Evolutionary conservation across 2,888 invertebrate species (phyloP), one percentile per base, ranked within the genome.

Genomic region (Agrypnus murinus): DNA sequence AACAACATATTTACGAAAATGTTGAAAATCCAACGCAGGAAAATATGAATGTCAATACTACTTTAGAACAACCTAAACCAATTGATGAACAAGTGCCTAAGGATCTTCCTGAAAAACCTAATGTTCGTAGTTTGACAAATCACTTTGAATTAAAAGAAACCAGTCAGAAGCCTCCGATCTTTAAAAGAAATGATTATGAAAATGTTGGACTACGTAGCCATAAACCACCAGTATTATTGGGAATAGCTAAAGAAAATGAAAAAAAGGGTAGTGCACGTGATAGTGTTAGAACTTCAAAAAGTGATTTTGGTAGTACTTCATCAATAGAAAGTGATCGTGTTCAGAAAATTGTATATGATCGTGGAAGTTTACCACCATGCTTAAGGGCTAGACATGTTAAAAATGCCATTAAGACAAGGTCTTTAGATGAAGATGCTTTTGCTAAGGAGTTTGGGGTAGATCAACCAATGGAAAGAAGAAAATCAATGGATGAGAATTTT

Each of bases 401-500:
- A 79, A 89, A 90, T 73, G 89, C 90, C 0, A 85, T 87, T 62
- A 92, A 90, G 79, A 91, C 92, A 0, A 86, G 92, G 25, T 93
- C 93, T 0, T 82, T 93, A 64, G 93, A 93, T 82, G 93, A 93
- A 78, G 92, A 91, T 74, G 92, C 92, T 9, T 93, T 93, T 77
- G 86, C 90, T 1, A 90, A 91, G 72, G 92, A 92, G 80, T 92
- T 91, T 75, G 90, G 90, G 0, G 79, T 80, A 9, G 72, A 70
- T n/a, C 69, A 67, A 77, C 77, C 25, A 84, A 72, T 74, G 12
- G 74, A 75, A 25, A 76, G 92, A 10, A 83, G 92, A 69, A 92
- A 91, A 82, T 90, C 89, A 34, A 79, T 90, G 31, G 92, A 92
- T 68, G 85, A 85, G 66, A 79, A 78, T 62, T 69, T 81, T 43